Evolutionary conservation across 1,140 invertebrate species (phyloP).

Genomic region (Propsilocerus akamusi): DNA sequence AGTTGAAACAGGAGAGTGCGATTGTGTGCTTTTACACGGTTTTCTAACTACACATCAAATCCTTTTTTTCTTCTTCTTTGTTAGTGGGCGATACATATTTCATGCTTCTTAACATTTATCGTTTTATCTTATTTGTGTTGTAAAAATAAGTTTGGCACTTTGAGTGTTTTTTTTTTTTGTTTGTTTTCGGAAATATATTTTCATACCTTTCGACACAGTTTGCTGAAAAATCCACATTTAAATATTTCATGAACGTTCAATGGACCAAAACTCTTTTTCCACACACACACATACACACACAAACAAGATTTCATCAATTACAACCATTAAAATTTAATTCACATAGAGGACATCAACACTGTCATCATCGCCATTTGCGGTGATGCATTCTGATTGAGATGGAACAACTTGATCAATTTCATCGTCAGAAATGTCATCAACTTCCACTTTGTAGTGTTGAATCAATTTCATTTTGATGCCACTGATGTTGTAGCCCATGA

Average conservation of each 20-base stretch:
- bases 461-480: background rate
- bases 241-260: no score
- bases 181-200: no score
- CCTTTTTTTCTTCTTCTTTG: no score
- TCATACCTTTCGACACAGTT: no score
- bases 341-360: background rate
- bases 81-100: no score
- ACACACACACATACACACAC: no score
- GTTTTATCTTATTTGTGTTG: no score
- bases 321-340: slow-evolving; percentile 1
- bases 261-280: no score
- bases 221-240: no score
- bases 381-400: background rate
- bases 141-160: background rate
- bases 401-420: background rate
- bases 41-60: background rate
- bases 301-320: no score
- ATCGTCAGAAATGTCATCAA: background rate
- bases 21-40: background rate
- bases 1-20: no score
- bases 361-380: background rate
- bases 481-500: background rate
- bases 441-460: background rate
- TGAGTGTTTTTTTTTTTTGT: background rate
- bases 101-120: no score